Conservation (phyloP, 2,113 vertebrate genomes). For the Anolis sagrei region DNA sequence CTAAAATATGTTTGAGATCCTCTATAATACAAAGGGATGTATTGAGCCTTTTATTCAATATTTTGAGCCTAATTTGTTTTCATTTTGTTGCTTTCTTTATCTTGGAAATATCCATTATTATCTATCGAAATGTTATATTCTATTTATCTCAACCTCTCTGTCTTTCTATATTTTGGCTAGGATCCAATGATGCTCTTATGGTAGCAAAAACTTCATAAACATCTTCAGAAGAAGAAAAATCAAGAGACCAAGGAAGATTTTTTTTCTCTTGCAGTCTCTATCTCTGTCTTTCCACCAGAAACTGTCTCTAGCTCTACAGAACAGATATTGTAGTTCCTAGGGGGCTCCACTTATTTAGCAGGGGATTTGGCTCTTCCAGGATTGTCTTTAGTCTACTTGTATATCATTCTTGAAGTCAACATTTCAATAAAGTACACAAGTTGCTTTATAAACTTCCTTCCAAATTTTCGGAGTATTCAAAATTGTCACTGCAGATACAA, state of each 20-base stretch:
- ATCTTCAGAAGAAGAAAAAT: no score
- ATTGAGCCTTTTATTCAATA: background rate
- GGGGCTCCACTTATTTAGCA: no score
- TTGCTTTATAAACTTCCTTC: background rate
- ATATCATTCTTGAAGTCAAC: background rate
- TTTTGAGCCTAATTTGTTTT: constrained; percentile 17
- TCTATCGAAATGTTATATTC: background rate
- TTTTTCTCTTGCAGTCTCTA: no score
- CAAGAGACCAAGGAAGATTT: no score
- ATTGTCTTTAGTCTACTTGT: background rate
- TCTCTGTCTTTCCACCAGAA: no score
- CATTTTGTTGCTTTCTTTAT: background rate
- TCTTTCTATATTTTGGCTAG: no score
- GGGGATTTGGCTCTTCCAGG: no score
- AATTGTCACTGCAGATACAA: background rate
- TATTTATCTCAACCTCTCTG: background rate
- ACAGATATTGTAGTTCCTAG: no score
- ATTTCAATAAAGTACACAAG: background rate
- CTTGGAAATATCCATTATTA: background rate
- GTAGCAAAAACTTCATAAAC: no score
- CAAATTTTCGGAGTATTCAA: background rate
- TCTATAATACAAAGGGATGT: background rate
- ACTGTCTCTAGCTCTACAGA: no score
- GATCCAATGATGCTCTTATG: no score
- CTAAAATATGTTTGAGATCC: constrained; percentile 25